Conservation (phyloP, 2,113 vertebrate genomes). For the Elephantulus edwardii region DNA sequence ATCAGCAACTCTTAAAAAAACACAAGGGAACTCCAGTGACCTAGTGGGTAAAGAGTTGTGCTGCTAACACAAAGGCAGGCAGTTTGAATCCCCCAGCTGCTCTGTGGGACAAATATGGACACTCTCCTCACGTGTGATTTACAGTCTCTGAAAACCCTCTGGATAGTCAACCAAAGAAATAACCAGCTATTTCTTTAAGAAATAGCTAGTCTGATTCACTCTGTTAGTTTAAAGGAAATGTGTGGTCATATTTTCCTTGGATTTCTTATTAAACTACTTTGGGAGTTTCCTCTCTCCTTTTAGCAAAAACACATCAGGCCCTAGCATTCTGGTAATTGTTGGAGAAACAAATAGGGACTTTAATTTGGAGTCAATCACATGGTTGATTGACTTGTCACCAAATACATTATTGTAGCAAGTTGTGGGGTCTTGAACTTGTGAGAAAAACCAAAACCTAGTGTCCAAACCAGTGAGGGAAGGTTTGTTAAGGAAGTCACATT, state of each 20-base stretch:
- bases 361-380: neutral
- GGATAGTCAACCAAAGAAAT: no score
- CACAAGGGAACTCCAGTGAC: no score
- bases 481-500: neutral
- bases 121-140: no score
- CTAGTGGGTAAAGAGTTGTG: no score
- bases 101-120: neutral
- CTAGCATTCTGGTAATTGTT: no score
- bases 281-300: neutral
- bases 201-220: neutral
- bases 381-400: neutral
- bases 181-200: no score
- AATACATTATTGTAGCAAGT: neutral
- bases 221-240: neutral
- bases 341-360: neutral
- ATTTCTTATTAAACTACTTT: neutral
- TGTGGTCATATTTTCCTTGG: constrained; percentile 6
- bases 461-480: neutral
- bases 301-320: constrained; percentile 1
- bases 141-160: no score
- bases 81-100: no score
- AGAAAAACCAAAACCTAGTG: neutral
- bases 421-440: neutral
- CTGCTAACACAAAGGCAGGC: no score
- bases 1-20: neutral